Conservation (phyloP, 1,140 invertebrate species). For the Drosophila repleta region DNA sequence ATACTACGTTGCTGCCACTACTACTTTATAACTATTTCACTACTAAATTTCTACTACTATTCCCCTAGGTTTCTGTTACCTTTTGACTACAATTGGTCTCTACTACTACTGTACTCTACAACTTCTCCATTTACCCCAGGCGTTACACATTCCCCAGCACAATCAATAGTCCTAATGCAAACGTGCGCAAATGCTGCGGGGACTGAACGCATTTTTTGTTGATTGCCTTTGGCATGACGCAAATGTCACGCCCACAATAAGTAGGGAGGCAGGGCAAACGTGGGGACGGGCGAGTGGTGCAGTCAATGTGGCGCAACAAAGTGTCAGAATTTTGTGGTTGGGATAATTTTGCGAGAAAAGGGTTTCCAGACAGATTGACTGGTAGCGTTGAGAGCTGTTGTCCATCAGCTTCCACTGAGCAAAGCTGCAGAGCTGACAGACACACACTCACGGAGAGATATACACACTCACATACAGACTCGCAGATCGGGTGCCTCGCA, state of each 20-base stretch:
- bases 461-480: slow-evolving; percentile 5
- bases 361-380: slow-evolving; percentile 63
- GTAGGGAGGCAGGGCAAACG: slow-evolving; percentile 5
- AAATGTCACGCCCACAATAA: slow-evolving; percentile 47
- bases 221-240: slow-evolving; percentile 64
- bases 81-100: too few species aligned
- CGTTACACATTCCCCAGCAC: too few species aligned
- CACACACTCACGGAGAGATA: slow-evolving; percentile 6
- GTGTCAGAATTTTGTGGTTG: slow-evolving; percentile 44
- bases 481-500: slow-evolving; percentile 33
- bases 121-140: too few species aligned
- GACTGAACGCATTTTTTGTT: slow-evolving; percentile 59
- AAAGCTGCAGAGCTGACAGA: slow-evolving; percentile 21
- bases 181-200: slow-evolving; percentile 9
- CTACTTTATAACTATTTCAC: too few species aligned
- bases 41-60: too few species aligned
- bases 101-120: too few species aligned
- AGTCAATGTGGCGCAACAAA: slow-evolving; percentile 59
- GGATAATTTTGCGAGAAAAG: slow-evolving; percentile 31
- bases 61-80: too few species aligned
- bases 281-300: neutral
- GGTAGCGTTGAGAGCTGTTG: slow-evolving; percentile 69
- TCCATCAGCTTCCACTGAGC: slow-evolving; percentile 55
- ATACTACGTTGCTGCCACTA: too few species aligned
- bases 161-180: neutral